phyloP scores from a whole-genome alignment of 2,113 vertebrate species.

The Heloderma charlesbogerti region DNA sequence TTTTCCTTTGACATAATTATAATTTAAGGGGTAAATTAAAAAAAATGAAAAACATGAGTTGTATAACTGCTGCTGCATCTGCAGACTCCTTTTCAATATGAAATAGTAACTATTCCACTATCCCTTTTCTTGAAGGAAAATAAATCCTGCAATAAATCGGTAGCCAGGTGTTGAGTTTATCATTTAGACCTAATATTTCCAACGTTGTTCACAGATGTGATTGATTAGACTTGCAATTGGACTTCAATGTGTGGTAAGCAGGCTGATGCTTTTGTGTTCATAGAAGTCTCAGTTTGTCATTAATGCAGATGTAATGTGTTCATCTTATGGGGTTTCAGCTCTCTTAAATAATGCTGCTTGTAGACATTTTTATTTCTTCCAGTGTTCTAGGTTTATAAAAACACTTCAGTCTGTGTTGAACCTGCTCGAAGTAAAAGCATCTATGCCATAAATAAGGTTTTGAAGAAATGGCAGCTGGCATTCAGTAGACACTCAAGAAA shows the following conservation, averaged over 20 bases:
- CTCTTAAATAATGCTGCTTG: slow-evolving; percentile 70
- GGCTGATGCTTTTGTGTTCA: slow-evolving; percentile 72
- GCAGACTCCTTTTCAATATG: slow-evolving; percentile 60
- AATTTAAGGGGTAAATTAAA: slow-evolving; percentile 54
- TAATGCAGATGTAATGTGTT: slow-evolving; percentile 57
- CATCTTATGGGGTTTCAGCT: slow-evolving; percentile 65
- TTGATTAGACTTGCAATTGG: slow-evolving; percentile 67
- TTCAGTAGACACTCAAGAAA: slow-evolving; percentile 74
- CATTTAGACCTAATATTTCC: slow-evolving; percentile 67
- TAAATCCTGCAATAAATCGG: slow-evolving; percentile 42
- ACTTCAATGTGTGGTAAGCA: slow-evolving; percentile 64
- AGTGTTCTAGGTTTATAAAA: slow-evolving; percentile 83
- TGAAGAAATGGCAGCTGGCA: slow-evolving; percentile 79
- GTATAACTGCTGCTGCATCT: slow-evolving; percentile 67
- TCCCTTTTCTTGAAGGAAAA: slow-evolving; percentile 42
- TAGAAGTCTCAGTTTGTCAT: slow-evolving; percentile 66
- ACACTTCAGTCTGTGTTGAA: slow-evolving; percentile 73
- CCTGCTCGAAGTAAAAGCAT: slow-evolving; percentile 75
- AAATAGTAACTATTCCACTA: slow-evolving; percentile 32
- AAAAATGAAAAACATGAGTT: slow-evolving; percentile 55
- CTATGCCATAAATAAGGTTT: slow-evolving; percentile 69
- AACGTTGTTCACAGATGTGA: slow-evolving; percentile 66
- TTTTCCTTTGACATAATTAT: slow-evolving; percentile 71
- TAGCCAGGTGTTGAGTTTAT: slow-evolving; percentile 49
- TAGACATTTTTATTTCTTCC: slow-evolving; percentile 74